Evolutionary conservation across 2,797 vertebrate species (phyloP).

Genomic region (Alcedo quadribrachys): DNA sequence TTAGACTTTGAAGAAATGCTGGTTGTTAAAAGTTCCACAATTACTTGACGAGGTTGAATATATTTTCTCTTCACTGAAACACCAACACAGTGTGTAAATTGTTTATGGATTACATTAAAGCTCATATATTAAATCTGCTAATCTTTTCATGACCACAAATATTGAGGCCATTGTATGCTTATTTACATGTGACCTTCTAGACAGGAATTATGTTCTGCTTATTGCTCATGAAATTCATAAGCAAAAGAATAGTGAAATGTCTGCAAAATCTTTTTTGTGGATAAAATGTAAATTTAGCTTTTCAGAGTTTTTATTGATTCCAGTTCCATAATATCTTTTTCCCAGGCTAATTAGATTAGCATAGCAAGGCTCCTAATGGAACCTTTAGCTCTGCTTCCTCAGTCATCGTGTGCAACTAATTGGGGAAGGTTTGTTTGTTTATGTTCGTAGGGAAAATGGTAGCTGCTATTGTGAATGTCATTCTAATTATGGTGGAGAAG

Average conservation of each 20-base stretch:
- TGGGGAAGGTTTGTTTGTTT: conserved; percentile 50
- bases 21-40: neutral
- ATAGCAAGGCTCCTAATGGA: conserved; percentile 44
- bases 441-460: conserved; percentile 12
- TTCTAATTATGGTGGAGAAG: conserved; percentile 51
- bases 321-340: conserved; percentile 4
- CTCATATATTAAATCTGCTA: neutral
- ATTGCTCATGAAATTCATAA: conserved; percentile 2
- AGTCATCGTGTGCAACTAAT: conserved; percentile 46
- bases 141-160: neutral
- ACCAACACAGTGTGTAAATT: neutral
- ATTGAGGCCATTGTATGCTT: neutral
- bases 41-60: neutral
- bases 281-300: conserved; percentile 31
- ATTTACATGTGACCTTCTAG: neutral
- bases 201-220: neutral
- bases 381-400: conserved; percentile 38
- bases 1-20: neutral
- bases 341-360: conserved; percentile 54
- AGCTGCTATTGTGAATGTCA: conserved; percentile 49
- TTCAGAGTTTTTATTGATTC: conserved; percentile 29
- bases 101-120: neutral
- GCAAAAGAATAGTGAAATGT: neutral
- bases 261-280: neutral
- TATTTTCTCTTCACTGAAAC: neutral